Base-by-base conservation (phyloP, 2,113 vertebrate species). In the Ascaphus truei region DNA sequence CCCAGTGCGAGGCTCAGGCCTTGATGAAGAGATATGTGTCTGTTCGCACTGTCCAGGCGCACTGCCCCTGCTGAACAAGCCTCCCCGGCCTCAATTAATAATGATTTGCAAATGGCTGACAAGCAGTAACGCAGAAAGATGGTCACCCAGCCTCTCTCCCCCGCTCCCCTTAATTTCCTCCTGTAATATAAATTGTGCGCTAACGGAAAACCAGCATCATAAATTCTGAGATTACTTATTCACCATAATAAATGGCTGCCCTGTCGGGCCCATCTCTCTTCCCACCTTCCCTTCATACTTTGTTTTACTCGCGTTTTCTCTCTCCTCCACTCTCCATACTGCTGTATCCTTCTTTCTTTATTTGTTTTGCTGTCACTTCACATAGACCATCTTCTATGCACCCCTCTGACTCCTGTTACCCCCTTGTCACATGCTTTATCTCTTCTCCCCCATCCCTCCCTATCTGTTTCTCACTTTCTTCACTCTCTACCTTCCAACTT, bases 1-100 rank as follows among this genome's bases (percentile, higher is more conserved):
- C 87, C 85, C 93, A 86, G 89, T 89, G 89, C 91, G 89, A 90
- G 88, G 90, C 92, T 89, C 82, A 80, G 86, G 86, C 90, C 90
- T 92, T 96, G 95, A 98, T 98, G 94, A 98, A 98, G 94, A 98
- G 92, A 93, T 96, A 96, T 96, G 92, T 85, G 87, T 91, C 86
- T 90, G 88, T 85, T 86, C 82, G 41, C 80, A 77, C 85, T 85
- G 85, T 83, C 85, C 84, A 78, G 83, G 81, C 88, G 79, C 78
- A 77, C 71, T 89, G 86, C 84, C 89, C 89, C 84, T 67, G 66
- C 88, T 78, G 86, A 48, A 85, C 84, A 84, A 81, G 78, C 81
- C 80, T 84, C 88, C 78, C 72, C 73, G 83, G 83, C 89, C 81
- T 89, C 90, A 93, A 94, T 94, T 94, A 95, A 95, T 96, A 94